Percentiles rank a stretch among this genome's conserved stretches.
phyloP scores from a whole-genome alignment of 2,797 vertebrate genomes.

The Gambelia wislizenii region DNA sequence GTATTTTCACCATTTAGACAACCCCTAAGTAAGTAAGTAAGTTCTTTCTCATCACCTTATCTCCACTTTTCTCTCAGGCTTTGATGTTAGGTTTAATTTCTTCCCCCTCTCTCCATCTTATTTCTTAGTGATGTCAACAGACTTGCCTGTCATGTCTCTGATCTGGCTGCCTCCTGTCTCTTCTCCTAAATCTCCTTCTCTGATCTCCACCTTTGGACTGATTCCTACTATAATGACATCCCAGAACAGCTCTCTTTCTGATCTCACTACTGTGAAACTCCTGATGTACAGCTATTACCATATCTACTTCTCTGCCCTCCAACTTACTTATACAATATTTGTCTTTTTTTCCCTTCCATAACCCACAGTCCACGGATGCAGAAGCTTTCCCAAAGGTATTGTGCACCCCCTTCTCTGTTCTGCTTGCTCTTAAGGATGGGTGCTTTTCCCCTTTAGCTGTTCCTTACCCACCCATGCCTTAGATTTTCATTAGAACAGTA shows the following conservation, averaged over 20 bases:
- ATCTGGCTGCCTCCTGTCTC: neutral
- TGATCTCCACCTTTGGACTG: neutral
- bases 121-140: neutral
- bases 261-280: neutral
- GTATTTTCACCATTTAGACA: too few relatives aligned
- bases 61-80: neutral
- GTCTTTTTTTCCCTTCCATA: neutral
- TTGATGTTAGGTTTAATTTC: neutral
- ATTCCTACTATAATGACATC: neutral
- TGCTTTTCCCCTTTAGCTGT: neutral
- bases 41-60: neutral
- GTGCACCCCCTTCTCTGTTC: neutral
- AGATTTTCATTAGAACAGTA: neutral
- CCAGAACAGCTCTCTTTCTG: neutral
- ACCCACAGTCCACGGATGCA: neutral
- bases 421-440: neutral
- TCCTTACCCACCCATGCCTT: neutral
- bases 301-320: neutral
- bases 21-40: too few relatives aligned
- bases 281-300: neutral
- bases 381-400: neutral
- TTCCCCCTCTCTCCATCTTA: neutral
- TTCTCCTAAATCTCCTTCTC: neutral
- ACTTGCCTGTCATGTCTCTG: neutral
- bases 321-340: too few relatives aligned